Evolutionary conservation across 2,797 vertebrate species (phyloP).

Genomic region (Phalloptychus januarius): DNA sequence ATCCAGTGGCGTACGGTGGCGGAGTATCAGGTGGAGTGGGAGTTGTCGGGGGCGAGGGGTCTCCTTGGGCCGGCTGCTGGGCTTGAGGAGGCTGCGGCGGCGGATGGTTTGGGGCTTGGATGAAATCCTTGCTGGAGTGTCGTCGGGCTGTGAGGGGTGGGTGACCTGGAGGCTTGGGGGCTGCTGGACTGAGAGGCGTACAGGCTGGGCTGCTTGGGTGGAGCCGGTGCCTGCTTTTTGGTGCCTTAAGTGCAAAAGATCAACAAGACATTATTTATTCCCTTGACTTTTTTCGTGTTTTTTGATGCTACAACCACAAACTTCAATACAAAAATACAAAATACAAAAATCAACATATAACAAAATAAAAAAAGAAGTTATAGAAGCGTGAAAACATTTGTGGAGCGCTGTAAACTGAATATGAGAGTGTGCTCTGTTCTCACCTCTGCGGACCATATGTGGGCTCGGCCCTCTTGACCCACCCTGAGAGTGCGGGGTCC

Average conservation of each 20-base stretch:
- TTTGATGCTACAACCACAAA: neutral
- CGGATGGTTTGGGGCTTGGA: slow-evolving; percentile 92
- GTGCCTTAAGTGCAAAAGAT: slow-evolving; percentile 79
- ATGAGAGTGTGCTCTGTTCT: slow-evolving; percentile 19
- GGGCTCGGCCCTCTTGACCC: slow-evolving; percentile 88
- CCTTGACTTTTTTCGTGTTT: neutral
- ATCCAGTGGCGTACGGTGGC: slow-evolving; percentile 74
- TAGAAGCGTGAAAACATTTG: neutral
- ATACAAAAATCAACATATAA: neutral
- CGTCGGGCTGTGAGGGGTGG: slow-evolving; percentile 82
- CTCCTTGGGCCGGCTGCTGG: slow-evolving; percentile 36
- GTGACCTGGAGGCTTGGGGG: slow-evolving; percentile 46
- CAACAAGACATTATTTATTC: neutral
- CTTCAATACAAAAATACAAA: too few species aligned
- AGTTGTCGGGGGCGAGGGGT: slow-evolving; percentile 84
- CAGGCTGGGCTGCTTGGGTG: slow-evolving; percentile 77
- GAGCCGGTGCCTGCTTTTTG: slow-evolving; percentile 91
- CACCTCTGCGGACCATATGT: slow-evolving; percentile 89
- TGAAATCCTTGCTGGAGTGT: slow-evolving; percentile 81
- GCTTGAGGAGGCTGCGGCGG: slow-evolving; percentile 89
- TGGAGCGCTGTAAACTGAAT: neutral
- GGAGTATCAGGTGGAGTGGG: slow-evolving; percentile 90
- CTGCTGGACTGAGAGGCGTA: slow-evolving; percentile 70
- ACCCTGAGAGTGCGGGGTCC: slow-evolving; percentile 70
- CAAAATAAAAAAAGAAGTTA: neutral